Base-by-base conservation (phyloP, 35 echinoderm and acorn worm genomes). In the Anneissia japonica region DNA sequence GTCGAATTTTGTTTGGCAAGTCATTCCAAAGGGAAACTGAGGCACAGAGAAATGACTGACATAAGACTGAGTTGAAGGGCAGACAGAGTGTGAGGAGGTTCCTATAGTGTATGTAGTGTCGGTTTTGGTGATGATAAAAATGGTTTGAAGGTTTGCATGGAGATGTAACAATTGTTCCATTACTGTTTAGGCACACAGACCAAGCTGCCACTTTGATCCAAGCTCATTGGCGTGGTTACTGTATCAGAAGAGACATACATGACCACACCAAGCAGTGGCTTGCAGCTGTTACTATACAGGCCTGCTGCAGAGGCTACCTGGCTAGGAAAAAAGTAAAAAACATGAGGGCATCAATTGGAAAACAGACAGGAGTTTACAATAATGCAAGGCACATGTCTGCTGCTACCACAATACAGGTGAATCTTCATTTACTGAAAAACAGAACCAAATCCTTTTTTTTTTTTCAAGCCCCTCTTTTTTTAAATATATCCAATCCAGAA, bases 151-250 rank as follows among this genome's bases (percentile, higher is more conserved):
- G n/a, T n/a, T n/a, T n/a, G n/a, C n/a, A n/a, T n/a, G n/a, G n/a
- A n/a, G n/a, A n/a, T n/a, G n/a, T n/a, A n/a, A n/a, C n/a, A 32
- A 39, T 0, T 82, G n/a, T 85, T 30, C 35, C 0, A 33, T 30
- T 75, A 32, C 26, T 29, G 13, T 2, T 80, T 32, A 87, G 77
- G 3, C 34, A 79, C 1, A 23, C 41, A 31, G 76, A 89, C 45
- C 39, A 32, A 32, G 95, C 95, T 33, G 96, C 96, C 3, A 87
- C 79, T 32, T 30, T 32, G 30, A 99, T 99, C 40, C 96, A 99
- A 82, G 82, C 96, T 17, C 17, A 39, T 17, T 99, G 96, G 96
- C 64, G 92, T 32, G 96, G 96, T 19, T 90, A 77, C 85, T 35
- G 74, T 11, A 78, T 99, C 31, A 82, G 96, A 36, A 77, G 83